Evolutionary conservation across 2,888 invertebrate genomes (phyloP).

Genomic region (Pyrocoelia pectoralis): DNA sequence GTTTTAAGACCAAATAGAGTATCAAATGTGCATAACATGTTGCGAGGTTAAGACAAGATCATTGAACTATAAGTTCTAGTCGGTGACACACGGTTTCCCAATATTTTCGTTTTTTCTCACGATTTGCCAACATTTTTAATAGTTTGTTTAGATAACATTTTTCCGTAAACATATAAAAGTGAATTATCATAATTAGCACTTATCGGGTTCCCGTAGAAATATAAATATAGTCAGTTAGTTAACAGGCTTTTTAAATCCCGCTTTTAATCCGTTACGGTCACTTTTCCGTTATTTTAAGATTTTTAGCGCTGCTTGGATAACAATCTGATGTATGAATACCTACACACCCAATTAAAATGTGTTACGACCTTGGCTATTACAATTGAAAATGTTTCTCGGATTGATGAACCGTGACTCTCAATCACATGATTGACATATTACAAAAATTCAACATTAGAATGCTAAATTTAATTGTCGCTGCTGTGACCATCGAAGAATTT

Average conservation of each 20-base stretch:
- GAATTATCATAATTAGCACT: not conserved
- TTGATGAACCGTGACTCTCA: too few relatives aligned
- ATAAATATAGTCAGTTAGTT: not conserved
- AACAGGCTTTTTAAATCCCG: constrained; percentile 1
- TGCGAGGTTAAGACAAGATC: constrained; percentile 38
- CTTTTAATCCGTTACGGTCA: constrained; percentile 8
- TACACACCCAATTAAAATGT: not conserved
- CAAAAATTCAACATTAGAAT: too few relatives aligned
- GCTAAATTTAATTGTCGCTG: too few relatives aligned
- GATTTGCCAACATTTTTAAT: constrained; percentile 17
- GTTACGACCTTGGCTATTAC: not conserved
- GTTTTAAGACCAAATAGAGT: constrained; percentile 37
- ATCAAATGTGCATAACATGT: constrained; percentile 34
- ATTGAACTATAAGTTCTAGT: constrained; percentile 39
- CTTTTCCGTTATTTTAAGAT: constrained; percentile 5
- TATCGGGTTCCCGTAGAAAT: not conserved
- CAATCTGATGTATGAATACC: not conserved
- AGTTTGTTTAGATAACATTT: not conserved
- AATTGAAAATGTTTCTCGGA: not conserved
- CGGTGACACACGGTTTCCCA: constrained; percentile 17
- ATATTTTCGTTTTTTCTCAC: constrained; percentile 10
- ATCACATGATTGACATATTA: too few relatives aligned
- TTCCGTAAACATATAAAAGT: not conserved
- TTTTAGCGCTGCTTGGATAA: not conserved
- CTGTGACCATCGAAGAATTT: too few relatives aligned